Percentiles rank a stretch among this genome's conserved stretches.
phyloP scores from a whole-genome alignment of 2,888 invertebrate species.

The Rutpela maculata region DNA sequence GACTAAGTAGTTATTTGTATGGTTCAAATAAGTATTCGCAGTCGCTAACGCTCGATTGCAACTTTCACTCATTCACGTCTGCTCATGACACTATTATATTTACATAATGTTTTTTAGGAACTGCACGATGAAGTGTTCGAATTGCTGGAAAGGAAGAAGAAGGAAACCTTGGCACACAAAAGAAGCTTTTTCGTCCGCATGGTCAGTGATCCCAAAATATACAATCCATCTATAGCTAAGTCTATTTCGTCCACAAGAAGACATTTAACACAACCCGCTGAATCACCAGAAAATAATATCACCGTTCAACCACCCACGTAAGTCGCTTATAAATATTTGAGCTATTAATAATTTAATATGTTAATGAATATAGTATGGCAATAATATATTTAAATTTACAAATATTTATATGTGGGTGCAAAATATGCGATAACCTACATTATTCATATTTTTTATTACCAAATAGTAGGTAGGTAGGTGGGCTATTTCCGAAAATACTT shows the following conservation, averaged over 20 bases:
- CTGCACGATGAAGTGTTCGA: conserved; percentile 84
- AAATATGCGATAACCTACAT: conserved; percentile 10
- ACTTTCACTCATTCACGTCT: neutral
- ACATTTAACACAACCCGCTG: conserved; percentile 74
- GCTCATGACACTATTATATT: neutral
- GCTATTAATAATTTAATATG: conserved; percentile 11
- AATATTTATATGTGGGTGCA: conserved; percentile 10
- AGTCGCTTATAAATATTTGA: conserved; percentile 56
- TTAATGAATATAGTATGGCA: neutral
- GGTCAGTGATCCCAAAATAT: conserved; percentile 98
- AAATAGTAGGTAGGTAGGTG: neutral
- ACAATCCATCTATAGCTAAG: conserved; percentile 93
- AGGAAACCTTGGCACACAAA: conserved; percentile 90
- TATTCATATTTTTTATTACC: neutral
- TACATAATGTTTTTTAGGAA: conserved; percentile 70
- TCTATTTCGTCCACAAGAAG: conserved; percentile 80
- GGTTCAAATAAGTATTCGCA: too few species aligned
- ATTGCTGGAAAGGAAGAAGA: conserved; percentile 83
- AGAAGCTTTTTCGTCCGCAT: conserved; percentile 97
- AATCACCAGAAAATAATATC: conserved; percentile 73
- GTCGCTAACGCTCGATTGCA: too few species aligned
- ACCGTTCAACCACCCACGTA: conserved; percentile 73
- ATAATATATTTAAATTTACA: conserved; percentile 1
- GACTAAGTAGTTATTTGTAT: too few species aligned
- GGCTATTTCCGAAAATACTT: neutral